Conservation (phyloP, 2,113 vertebrate species). For the Chionodraco myersi region DNA sequence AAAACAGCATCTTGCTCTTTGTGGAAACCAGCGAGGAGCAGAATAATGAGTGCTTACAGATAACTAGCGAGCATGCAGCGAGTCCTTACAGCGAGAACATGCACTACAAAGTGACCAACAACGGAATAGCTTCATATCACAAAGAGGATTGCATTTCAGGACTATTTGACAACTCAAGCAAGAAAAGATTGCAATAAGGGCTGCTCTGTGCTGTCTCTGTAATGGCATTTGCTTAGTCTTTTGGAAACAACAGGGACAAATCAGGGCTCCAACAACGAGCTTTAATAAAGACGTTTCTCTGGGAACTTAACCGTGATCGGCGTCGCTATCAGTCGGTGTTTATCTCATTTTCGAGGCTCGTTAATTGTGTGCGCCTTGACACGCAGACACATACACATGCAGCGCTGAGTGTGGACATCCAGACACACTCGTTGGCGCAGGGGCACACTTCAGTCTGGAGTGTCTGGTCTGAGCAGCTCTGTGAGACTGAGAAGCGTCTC, state of each 20-base stretch:
- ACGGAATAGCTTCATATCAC: conserved; percentile 51
- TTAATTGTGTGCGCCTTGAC: conserved; percentile 62
- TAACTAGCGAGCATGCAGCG: not conserved
- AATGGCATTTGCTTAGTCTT: conserved; percentile 81
- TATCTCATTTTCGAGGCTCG: conserved; percentile 74
- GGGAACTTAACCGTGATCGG: conserved; percentile 66
- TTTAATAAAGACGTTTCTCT: conserved; percentile 66
- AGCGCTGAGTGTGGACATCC: conserved; percentile 51
- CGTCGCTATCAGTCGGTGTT: conserved; percentile 73
- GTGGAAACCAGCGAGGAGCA: conserved; percentile 39
- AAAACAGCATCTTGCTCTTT: conserved; percentile 54
- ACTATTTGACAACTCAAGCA: conserved; percentile 81
- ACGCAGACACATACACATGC: conserved; percentile 39
- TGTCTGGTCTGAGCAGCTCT: conserved; percentile 71
- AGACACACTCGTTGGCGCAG: conserved; percentile 64
- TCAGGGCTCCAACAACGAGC: conserved; percentile 65
- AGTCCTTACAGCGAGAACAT: not conserved
- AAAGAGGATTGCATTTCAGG: conserved; percentile 54
- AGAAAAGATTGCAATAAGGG: conserved; percentile 83
- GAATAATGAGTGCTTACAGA: conserved; percentile 51
- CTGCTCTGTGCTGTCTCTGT: conserved; percentile 65
- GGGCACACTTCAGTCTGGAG: conserved; percentile 81
- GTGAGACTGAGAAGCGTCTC: conserved; percentile 70
- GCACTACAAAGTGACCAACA: conserved; percentile 43
- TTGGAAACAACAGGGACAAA: conserved; percentile 76